Percentiles rank a stretch among this genome's conserved stretches.
phyloP scores from a whole-genome alignment of 2,113 vertebrate genomes.

The Atrichornis clamosus region DNA sequence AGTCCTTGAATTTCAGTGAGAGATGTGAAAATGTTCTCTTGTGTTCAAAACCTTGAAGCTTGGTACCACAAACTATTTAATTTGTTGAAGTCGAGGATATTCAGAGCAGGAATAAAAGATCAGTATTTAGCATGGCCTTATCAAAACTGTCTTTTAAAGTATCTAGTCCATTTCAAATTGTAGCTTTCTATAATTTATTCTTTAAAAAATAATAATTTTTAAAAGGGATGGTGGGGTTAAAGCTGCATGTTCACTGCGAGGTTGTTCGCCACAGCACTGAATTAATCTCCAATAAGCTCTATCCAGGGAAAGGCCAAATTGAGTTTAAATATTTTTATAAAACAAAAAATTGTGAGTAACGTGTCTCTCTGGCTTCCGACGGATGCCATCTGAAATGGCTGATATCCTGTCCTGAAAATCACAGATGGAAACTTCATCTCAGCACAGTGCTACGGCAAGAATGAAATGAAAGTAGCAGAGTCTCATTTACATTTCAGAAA shows the following conservation, averaged over 20 bases:
- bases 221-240: neutral
- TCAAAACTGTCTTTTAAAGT: neutral
- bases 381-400: constrained; percentile 8
- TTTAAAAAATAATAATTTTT: neutral
- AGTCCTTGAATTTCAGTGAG: neutral
- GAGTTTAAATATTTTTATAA: neutral
- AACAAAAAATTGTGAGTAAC: neutral
- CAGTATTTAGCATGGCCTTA: neutral
- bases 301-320: neutral
- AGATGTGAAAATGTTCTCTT: neutral
- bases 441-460: constrained; percentile 36
- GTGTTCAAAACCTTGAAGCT: neutral
- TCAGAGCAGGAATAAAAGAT: neutral
- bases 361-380: neutral
- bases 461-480: constrained; percentile 71
- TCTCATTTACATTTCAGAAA: constrained; percentile 75
- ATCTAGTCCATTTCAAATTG: neutral
- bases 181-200: neutral
- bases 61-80: neutral
- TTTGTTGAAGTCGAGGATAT: neutral
- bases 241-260: rapidly evolving
- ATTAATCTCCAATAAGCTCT: neutral
- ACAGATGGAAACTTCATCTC: constrained; percentile 57
- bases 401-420: constrained; percentile 60
- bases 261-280: neutral